Base-by-base conservation (phyloP, 2,888 invertebrate genomes). In the Metopia argyrocephala region DNA sequence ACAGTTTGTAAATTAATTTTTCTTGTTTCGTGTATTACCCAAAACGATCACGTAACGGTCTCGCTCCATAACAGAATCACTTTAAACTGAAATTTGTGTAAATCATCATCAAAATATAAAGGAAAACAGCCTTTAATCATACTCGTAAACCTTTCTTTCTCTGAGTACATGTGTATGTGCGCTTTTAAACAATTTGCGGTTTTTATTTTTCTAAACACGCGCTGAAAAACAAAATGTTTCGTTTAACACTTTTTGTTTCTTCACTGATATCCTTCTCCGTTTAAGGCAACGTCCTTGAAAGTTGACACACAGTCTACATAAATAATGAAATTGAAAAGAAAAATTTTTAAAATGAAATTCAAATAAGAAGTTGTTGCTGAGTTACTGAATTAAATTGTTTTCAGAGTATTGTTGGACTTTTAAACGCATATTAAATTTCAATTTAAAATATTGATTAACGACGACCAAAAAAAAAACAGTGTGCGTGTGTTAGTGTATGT, bases 1-100 rank as follows among this genome's bases (percentile, higher is more conserved):
- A 82, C 86, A 87, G 88, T 86, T 85, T 87, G 81, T n/a, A 70
- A 59, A 78, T 52, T 3, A 65, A 46, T 57, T 56, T 73, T 9
- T 38, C 38, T 38, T n/a, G n/a, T n/a, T n/a, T 52, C 46, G 27
- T 52, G 52, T 38, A 5, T 61, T 12, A 27, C 2, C 38, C 48
- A 12, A 57, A 76, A 50, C 38, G 15, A 38, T 38, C 50, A n/a
- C 23, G 28, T 20, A 46, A 62, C 62, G 50, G 56, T 31, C 31
- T 31, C 12, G 1, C 0, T 12, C 15, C 15, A 38, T 38, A 68
- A 74, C 38, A 48, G 18, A n/a, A 48, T 61, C 57, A n/a, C 4
- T 12, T 56, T 18, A 15, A 48, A 48, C 1, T 6, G 2, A 48
- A 48, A 48, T n/a, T 3, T n/a, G 9, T 3, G 20, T 1, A 28